Evolutionary conservation across 2,113 vertebrate genomes (phyloP), one percentile per base, ranked within the genome.

Genomic region (Saimiri boliviensis): DNA sequence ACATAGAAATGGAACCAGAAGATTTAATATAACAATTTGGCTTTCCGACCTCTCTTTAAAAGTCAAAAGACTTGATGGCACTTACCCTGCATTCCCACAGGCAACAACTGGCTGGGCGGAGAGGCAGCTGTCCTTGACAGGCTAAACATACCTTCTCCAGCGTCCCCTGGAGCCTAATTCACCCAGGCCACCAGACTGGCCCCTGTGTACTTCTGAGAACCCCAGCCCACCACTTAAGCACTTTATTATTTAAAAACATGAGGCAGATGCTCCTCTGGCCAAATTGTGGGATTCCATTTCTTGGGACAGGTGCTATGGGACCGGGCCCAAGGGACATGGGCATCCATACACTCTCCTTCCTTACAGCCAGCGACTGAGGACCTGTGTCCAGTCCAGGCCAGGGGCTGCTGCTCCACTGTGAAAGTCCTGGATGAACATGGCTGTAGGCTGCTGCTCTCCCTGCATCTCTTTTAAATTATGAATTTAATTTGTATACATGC

Each of bases 401-500:
- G 63, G 92, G 42, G 1, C 7, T 1, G 49, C 40, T 45, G 71
- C 66, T 71, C 56, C 0, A 27, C 89, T 9, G 40, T 13, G 52
- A 4, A 52, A 90, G 52, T 73, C 60, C 77, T 30, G 60, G 95
- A 83, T 30, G 80, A 66, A 56, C 20, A 30, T 1, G 30, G 89
- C 93, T 96, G 70, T 0, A 0, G 93, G 97, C 86, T 16, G 10
- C 85, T 81, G 83, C 79, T 94, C 89, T 88, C 60, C 86, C 76
- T 25, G 66, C 27, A 92, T 73, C 94, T 0, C 1, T 88, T 98
- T 92, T 98, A 97, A 96, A 96, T 98, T 95, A 97, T 76, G 96
- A 88, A 97, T 97, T 97, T 97, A 97, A 98, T 97, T 97, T 98
- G 93, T 96, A 91, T 86, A 96, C 87, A 74, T 95, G 96, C 95